A percentile compares a stretch with the other conserved stretches of the same genome.
phyloP scores from a whole-genome alignment of 2,797 vertebrate species.

The Mionectes olivaceus region DNA sequence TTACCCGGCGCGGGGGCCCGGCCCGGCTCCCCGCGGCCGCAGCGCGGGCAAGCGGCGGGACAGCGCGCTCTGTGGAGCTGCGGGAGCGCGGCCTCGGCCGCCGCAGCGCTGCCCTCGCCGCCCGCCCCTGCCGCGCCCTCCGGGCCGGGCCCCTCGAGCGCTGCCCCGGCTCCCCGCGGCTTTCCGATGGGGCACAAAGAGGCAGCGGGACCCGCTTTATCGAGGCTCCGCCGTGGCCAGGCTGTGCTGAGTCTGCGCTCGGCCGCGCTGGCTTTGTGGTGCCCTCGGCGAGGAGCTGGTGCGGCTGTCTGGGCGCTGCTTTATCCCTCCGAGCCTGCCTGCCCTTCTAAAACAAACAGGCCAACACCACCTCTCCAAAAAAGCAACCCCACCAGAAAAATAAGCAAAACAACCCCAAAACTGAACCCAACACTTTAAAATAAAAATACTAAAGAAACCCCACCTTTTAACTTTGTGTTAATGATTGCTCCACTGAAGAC shows the following conservation, averaged over 20 bases:
- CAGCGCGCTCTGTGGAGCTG: not conserved
- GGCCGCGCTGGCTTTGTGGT: accelerated
- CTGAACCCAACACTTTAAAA: not conserved
- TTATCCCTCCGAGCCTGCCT: no score
- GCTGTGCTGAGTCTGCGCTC: accelerated
- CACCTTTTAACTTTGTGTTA: not conserved
- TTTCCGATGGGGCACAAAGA: accelerated
- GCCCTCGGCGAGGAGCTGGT: not conserved
- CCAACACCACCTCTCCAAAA: accelerated
- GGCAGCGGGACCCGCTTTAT: accelerated
- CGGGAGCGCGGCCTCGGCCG: not conserved
- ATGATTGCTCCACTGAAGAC: not conserved
- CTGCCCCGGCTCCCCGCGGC: not conserved
- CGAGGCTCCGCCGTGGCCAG: accelerated
- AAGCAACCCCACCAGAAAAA: not conserved
- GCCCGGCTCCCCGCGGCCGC: not conserved
- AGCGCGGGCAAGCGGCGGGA: not conserved
- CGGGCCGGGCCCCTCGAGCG: accelerated
- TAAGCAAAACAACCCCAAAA: accelerated
- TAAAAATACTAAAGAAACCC: not conserved
- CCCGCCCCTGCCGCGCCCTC: not conserved
- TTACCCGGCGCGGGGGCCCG: conserved; percentile 5
- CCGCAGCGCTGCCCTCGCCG: not conserved
- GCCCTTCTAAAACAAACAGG: not conserved
- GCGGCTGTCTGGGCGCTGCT: not conserved